A percentile compares a stretch with the other conserved stretches of the same genome.
These are phyloP conservation scores for Aphaenogaster ashmeadi DNA, from an alignment of 1,140 invertebrate species.

Conservation along the genomic window DNA sequence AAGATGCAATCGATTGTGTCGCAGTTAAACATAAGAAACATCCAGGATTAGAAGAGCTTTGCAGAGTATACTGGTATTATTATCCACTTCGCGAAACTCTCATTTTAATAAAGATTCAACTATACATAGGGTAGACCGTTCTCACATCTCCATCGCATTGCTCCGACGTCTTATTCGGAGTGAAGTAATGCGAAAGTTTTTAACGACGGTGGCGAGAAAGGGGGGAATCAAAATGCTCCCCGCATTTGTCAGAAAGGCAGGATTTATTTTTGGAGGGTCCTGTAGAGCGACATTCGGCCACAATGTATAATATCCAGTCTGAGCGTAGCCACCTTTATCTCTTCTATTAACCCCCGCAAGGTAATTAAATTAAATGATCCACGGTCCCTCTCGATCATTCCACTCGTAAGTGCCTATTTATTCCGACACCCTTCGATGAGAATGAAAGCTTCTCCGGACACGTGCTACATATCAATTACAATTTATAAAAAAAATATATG, in stretches of 20 bases:
- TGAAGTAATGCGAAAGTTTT: slow-evolving; percentile 58
- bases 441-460: slow-evolving; percentile 36
- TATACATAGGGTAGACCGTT: neutral
- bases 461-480: slow-evolving; percentile 38
- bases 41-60: neutral
- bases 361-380: slow-evolving; percentile 87
- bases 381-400: slow-evolving; percentile 85
- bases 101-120: slow-evolving; percentile 44
- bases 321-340: slow-evolving; percentile 84
- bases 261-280: slow-evolving; percentile 75
- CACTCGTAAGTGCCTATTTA: slow-evolving; percentile 83
- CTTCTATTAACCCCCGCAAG: slow-evolving; percentile 85
- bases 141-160: slow-evolving; percentile 27
- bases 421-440: slow-evolving; percentile 76
- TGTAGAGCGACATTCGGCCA: slow-evolving; percentile 65
- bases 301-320: slow-evolving; percentile 78
- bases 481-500: slow-evolving; percentile 20
- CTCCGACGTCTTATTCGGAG: slow-evolving; percentile 49
- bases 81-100: neutral
- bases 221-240: neutral
- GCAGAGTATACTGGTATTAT: neutral
- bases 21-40: neutral
- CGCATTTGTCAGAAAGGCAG: slow-evolving; percentile 58
- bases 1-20: neutral
- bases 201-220: slow-evolving; percentile 34